Percentiles rank a stretch among this genome's conserved stretches.
Evolutionary conservation across 2,888 invertebrate species (phyloP).

Genomic region (Melanophora roralis): DNA sequence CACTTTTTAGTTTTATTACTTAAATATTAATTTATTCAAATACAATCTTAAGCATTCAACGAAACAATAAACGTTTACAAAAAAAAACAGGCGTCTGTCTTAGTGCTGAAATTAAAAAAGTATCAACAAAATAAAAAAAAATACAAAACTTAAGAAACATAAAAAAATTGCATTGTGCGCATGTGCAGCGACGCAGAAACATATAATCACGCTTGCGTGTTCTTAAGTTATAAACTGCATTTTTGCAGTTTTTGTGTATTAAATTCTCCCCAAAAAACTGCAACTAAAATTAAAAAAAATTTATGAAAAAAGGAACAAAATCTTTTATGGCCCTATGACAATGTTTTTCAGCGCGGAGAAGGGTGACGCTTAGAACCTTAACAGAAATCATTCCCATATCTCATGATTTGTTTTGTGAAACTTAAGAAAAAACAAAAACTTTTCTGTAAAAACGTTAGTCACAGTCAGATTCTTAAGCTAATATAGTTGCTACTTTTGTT

Average conservation of each 20-base stretch:
- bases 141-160: neutral
- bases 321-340: constrained; percentile 6
- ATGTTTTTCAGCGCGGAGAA: neutral
- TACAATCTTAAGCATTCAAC: neutral
- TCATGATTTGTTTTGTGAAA: constrained; percentile 45
- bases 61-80: constrained; percentile 23
- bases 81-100: constrained; percentile 1
- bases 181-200: constrained; percentile 58
- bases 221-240: constrained; percentile 40
- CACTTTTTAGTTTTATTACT: constrained; percentile 9
- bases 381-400: constrained; percentile 58
- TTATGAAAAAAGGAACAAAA: neutral
- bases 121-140: neutral
- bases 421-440: neutral
- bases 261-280: constrained; percentile 40
- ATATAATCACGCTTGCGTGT: constrained; percentile 53
- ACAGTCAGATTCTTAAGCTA: constrained; percentile 50
- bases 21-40: neutral
- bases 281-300: constrained; percentile 40
- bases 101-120: constrained; percentile 6
- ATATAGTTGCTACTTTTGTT: constrained; percentile 4
- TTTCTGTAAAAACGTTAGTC: constrained; percentile 51
- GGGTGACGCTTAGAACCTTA: constrained; percentile 1
- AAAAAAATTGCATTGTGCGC: constrained; percentile 41
- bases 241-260: neutral